Conservation (phyloP, 2,797 vertebrate genomes). For the Clarias laeviceps region DNA sequence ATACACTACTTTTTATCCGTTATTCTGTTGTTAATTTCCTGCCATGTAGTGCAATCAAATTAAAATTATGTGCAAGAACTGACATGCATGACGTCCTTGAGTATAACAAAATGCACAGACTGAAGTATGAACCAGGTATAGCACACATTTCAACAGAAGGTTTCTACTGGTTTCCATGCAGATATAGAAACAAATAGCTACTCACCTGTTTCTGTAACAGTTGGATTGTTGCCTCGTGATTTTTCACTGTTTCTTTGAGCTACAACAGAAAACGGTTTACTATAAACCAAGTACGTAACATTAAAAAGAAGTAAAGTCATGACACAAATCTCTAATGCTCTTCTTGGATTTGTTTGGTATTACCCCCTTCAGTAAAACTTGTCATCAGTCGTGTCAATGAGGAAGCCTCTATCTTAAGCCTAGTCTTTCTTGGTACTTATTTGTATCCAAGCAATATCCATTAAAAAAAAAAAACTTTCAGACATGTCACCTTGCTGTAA, state of each 20-base stretch:
- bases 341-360: background rate
- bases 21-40: background rate
- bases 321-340: background rate
- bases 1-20: background rate
- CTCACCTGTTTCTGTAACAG: slow-evolving; percentile 77
- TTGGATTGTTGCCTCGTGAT: slow-evolving; percentile 74
- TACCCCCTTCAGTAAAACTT: background rate
- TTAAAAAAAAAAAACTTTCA: background rate
- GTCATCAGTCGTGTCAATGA: background rate
- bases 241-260: slow-evolving; percentile 71
- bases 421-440: background rate
- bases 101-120: background rate
- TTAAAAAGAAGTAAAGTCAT: background rate
- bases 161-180: background rate
- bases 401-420: background rate
- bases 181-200: slow-evolving; percentile 7
- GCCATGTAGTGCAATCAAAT: background rate
- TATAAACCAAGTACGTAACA: slow-evolving; percentile 1
- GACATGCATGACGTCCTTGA: background rate
- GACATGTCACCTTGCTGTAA: background rate
- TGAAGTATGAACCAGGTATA: background rate
- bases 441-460: background rate
- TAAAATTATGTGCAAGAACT: background rate
- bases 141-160: background rate
- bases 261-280: slow-evolving; percentile 60